Evolutionary conservation across 2,888 invertebrate species (phyloP).

Genomic region (Pyralis farinalis): DNA sequence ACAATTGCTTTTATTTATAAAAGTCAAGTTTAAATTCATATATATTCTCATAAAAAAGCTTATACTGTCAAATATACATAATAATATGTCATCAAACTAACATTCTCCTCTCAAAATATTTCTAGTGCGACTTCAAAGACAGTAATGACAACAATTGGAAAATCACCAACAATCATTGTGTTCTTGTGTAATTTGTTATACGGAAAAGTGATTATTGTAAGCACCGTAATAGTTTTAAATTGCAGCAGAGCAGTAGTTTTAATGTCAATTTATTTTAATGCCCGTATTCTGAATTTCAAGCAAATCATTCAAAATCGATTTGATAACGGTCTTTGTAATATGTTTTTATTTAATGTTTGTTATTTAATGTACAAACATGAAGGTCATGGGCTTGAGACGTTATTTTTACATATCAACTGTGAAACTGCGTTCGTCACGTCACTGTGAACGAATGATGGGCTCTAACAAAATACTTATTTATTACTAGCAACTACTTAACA

Average conservation of each 20-base stretch:
- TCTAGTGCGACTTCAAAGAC: too few relatives aligned
- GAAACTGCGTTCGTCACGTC: not conserved
- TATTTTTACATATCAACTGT: too few relatives aligned
- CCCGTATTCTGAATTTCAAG: conserved; percentile 14
- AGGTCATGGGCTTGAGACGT: not conserved
- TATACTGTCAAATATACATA: too few relatives aligned
- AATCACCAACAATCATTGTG: not conserved
- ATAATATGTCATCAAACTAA: too few relatives aligned
- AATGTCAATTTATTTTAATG: conserved; percentile 1
- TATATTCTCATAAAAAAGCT: too few relatives aligned
- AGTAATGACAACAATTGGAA: too few relatives aligned
- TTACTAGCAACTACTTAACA: too few relatives aligned
- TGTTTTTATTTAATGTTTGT: too few relatives aligned
- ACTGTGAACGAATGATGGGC: not conserved
- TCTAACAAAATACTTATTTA: too few relatives aligned
- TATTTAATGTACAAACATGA: not conserved
- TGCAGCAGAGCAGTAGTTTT: conserved; percentile 3
- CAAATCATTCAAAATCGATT: conserved; percentile 24
- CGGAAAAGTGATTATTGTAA: not conserved
- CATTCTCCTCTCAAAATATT: too few relatives aligned
- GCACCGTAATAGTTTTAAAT: conserved; percentile 2
- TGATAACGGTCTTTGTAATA: conserved; percentile 37
- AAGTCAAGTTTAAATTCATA: too few relatives aligned
- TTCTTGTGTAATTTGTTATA: not conserved
- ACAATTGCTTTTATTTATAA: too few relatives aligned